A percentile compares a stretch with the other conserved stretches of the same genome.
phyloP scores from a whole-genome alignment of 2,113 vertebrate genomes.

The Plotosus lineatus region DNA sequence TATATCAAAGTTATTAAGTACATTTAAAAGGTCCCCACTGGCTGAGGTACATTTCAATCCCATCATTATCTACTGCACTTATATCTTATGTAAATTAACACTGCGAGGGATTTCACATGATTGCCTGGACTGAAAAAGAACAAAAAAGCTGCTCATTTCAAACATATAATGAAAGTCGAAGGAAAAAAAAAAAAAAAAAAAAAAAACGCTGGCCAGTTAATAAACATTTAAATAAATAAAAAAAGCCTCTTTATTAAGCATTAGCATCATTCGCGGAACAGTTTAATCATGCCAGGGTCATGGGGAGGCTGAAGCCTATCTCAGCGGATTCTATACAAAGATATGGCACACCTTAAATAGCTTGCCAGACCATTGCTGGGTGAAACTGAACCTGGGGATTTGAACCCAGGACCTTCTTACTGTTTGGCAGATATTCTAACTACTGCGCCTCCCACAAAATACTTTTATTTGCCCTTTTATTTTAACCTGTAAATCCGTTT shows the following conservation, averaged over 20 bases:
- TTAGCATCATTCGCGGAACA: too few relatives aligned
- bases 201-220: too few relatives aligned
- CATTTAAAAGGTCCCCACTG: background rate
- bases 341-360: too few relatives aligned
- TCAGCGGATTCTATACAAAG: too few relatives aligned
- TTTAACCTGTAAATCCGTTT: background rate
- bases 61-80: background rate
- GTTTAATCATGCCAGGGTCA: too few relatives aligned
- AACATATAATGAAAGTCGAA: background rate
- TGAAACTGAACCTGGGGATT: too few relatives aligned
- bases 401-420: too few relatives aligned
- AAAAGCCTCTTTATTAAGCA: too few relatives aligned
- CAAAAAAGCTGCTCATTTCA: background rate
- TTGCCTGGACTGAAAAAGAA: background rate
- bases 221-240: background rate
- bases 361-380: too few relatives aligned
- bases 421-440: too few relatives aligned
- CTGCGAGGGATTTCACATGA: background rate
- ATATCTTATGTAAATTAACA: background rate
- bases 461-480: background rate
- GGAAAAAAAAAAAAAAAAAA: too few relatives aligned
- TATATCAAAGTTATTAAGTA: conserved; percentile 25
- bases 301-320: too few relatives aligned
- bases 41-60: background rate
- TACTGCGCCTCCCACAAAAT: background rate